Percentiles rank a stretch among this genome's conserved stretches.
phyloP scores from a whole-genome alignment of 2,797 vertebrate genomes.

The Rhadinocentrus ornatus region DNA sequence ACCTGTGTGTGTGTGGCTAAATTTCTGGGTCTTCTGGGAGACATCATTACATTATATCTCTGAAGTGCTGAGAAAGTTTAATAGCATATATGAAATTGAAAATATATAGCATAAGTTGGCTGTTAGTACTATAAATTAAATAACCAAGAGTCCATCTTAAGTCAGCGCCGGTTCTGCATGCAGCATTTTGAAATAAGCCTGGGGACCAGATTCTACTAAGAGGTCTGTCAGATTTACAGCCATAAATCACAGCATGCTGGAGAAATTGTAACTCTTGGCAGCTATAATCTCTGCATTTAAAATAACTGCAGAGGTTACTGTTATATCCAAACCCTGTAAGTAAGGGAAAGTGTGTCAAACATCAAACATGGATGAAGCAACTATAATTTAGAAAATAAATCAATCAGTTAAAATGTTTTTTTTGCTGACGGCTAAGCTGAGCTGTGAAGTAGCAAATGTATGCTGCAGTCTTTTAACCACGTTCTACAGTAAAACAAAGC shows the following conservation, averaged over 20 bases:
- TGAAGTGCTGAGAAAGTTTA: constrained; percentile 16
- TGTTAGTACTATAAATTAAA: constrained; percentile 37
- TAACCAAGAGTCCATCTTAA: constrained; percentile 31
- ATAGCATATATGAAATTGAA: constrained; percentile 30
- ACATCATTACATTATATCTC: constrained; percentile 41
- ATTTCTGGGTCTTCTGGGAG: too few relatives aligned
- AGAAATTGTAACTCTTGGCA: constrained; percentile 37
- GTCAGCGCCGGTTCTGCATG: constrained; percentile 38
- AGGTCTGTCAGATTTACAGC: constrained; percentile 37
- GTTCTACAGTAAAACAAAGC: constrained; percentile 40
- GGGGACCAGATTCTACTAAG: constrained; percentile 35
- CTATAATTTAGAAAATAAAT: constrained; percentile 48
- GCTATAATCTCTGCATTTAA: constrained; percentile 53
- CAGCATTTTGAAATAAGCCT: constrained; percentile 37
- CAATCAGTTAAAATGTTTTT: constrained; percentile 34
- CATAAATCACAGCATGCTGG: constrained; percentile 44
- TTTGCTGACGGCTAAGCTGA: constrained; percentile 1
- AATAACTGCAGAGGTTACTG: constrained; percentile 44
- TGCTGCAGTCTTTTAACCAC: constrained; percentile 15
- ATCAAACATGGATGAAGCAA: constrained; percentile 55
- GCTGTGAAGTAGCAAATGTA: constrained; percentile 20
- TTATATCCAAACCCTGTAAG: constrained; percentile 27
- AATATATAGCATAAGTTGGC: constrained; percentile 24
- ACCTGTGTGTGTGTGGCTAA: too few relatives aligned
- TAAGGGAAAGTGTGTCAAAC: constrained; percentile 41